A percentile compares a stretch with the other conserved stretches of the same genome.
Evolutionary conservation across 2,888 invertebrate genomes (phyloP).

Genomic region (Agrochola litura): DNA sequence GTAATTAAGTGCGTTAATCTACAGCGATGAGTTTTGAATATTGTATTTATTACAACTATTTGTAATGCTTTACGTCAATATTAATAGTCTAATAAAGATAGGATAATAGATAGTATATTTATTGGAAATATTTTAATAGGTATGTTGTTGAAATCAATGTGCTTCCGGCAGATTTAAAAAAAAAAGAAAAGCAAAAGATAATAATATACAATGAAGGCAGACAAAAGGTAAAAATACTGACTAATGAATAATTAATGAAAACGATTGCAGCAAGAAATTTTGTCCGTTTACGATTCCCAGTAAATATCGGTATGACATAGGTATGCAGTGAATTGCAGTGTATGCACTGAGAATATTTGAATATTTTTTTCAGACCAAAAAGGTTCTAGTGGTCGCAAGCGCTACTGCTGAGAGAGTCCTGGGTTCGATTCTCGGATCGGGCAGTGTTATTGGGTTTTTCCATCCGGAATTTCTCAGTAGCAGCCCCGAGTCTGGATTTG

Average conservation of each 20-base stretch:
- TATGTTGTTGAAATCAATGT: not conserved
- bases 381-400: not conserved
- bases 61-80: not conserved
- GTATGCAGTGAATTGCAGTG: too few relatives aligned
- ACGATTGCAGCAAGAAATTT: slow-evolving; percentile 9
- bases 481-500: not conserved
- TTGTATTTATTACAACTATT: slow-evolving; percentile 14
- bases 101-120: not conserved
- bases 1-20: slow-evolving; percentile 60
- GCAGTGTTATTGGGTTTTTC: too few relatives aligned
- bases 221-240: slow-evolving; percentile 17
- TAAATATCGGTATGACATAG: not conserved
- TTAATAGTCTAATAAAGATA: slow-evolving; percentile 6
- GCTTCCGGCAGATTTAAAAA: slow-evolving; percentile 2
- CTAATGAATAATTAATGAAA: slow-evolving; percentile 29
- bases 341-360: not conserved
- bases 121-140: not conserved
- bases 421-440: too few relatives aligned
- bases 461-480: too few relatives aligned
- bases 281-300: slow-evolving; percentile 19
- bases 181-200: slow-evolving; percentile 1
- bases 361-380: too few relatives aligned
- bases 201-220: slow-evolving; percentile 13
- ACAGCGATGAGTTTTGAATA: slow-evolving; percentile 4
- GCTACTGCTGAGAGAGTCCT: too few relatives aligned